phyloP scores from a whole-genome alignment of 2,113 vertebrate species.

The Rhadina sibilatrix region DNA sequence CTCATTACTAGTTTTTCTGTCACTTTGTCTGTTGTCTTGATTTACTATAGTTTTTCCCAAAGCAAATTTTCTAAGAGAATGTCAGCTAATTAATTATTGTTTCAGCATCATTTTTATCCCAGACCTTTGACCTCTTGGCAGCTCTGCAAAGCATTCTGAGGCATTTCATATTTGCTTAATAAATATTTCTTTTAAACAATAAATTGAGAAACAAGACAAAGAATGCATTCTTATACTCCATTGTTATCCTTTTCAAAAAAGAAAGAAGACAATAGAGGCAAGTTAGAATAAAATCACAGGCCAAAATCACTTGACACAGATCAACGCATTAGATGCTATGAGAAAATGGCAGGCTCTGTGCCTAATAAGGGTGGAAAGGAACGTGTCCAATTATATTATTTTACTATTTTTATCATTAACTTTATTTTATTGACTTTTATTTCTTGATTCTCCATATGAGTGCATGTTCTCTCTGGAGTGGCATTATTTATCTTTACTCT shows the following conservation, averaged over 20 bases:
- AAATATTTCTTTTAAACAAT: conserved; percentile 53
- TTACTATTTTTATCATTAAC: not conserved
- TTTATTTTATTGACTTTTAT: not conserved
- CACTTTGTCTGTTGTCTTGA: conserved; percentile 32
- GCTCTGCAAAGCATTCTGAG: conserved; percentile 38
- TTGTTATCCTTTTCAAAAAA: not conserved
- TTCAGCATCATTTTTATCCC: conserved; percentile 60
- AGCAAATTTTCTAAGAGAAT: conserved; percentile 58
- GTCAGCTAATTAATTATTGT: conserved; percentile 71
- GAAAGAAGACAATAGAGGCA: not conserved
- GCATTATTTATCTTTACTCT: not conserved
- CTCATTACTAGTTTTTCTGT: conserved; percentile 45
- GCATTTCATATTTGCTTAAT: conserved; percentile 41
- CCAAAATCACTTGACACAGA: not conserved
- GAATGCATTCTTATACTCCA: not conserved
- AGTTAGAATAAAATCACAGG: not conserved
- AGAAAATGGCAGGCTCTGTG: not conserved
- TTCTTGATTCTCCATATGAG: not conserved
- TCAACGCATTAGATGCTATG: not conserved
- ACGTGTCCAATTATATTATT: not conserved
- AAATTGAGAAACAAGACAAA: conserved; percentile 17
- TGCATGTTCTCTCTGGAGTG: not conserved
- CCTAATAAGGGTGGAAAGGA: not conserved
- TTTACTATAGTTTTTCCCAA: conserved; percentile 52
- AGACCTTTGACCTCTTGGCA: conserved; percentile 61